These are phyloP conservation scores for Leucoptera coffeella DNA, from an alignment of 2,888 invertebrate genomes.

Conservation along the genomic window DNA sequence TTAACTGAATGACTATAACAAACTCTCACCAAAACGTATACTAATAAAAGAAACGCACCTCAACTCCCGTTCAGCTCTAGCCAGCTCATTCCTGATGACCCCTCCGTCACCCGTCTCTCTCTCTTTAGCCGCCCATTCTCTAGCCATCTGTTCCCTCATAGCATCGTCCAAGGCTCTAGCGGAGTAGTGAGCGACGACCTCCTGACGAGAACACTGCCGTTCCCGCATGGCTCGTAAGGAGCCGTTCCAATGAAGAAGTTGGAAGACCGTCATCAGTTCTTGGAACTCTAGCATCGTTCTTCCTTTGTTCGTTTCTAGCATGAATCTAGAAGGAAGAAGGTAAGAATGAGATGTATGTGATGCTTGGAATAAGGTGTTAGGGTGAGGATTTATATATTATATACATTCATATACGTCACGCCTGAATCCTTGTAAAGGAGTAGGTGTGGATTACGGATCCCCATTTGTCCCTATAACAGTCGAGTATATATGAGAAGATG, in stretches of 20 bases:
- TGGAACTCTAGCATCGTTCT: constrained; percentile 95
- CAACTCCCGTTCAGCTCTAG: constrained; percentile 80
- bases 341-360: too few species aligned
- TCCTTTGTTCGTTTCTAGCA: constrained; percentile 77
- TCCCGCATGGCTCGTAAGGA: constrained; percentile 92
- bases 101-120: constrained; percentile 51
- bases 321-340: constrained; percentile 46
- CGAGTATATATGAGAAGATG: too few species aligned
- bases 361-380: too few species aligned
- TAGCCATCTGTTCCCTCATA: constrained; percentile 93
- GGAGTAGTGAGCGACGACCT: constrained; percentile 89
- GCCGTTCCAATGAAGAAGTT: constrained; percentile 95
- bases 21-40: too few species aligned
- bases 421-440: too few species aligned
- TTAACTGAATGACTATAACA: too few species aligned
- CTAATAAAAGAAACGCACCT: too few species aligned
- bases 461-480: too few species aligned
- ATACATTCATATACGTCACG: too few species aligned
- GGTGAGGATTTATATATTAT: too few species aligned
- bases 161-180: constrained; percentile 89
- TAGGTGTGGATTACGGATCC: too few species aligned
- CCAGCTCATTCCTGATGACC: constrained; percentile 73
- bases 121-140: constrained; percentile 87
- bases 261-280: constrained; percentile 96
- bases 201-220: constrained; percentile 89